These are phyloP conservation scores for Chromoteleia sp. DNA, from an alignment of 2,888 invertebrate species.

Conservation along the genomic window DNA sequence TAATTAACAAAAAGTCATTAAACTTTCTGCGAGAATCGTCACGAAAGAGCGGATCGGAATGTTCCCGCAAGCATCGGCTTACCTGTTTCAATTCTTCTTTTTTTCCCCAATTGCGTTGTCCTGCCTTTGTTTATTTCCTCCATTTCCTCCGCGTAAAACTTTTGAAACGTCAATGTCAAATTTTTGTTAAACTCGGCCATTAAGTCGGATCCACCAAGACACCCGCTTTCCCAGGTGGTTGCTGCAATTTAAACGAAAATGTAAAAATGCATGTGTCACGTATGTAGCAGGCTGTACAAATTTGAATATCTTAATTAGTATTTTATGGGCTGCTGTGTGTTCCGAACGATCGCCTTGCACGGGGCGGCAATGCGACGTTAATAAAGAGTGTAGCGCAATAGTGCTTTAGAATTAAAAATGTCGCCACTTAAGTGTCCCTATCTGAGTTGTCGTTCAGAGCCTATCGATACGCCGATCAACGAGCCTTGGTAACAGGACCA, in stretches of 20 bases:
- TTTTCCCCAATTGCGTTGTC: conserved; percentile 4
- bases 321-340: conserved; percentile 33
- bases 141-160: conserved; percentile 44
- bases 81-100: conserved; percentile 55
- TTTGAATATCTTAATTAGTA: conserved; percentile 63
- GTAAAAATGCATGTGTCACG: conserved; percentile 32
- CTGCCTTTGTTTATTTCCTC: conserved; percentile 48
- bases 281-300: conserved; percentile 6
- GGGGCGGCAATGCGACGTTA: conserved; percentile 13
- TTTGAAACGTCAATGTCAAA: conserved; percentile 23
- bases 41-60: conserved; percentile 77
- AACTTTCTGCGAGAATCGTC: conserved; percentile 82
- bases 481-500: conserved; percentile 72
- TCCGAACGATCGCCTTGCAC: conserved; percentile 29
- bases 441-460: conserved; percentile 46
- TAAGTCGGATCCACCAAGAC: no score
- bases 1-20: conserved; percentile 85
- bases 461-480: conserved; percentile 67
- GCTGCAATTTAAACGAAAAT: conserved; percentile 33
- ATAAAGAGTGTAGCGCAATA: conserved; percentile 35
- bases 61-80: conserved; percentile 73
- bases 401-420: conserved; percentile 44
- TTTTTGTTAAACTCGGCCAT: conserved; percentile 28
- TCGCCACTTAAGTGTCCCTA: conserved; percentile 42
- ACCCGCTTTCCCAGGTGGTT: background rate